Conservation (phyloP, 2,888 invertebrate species). For the Cephus rjabovi region DNA sequence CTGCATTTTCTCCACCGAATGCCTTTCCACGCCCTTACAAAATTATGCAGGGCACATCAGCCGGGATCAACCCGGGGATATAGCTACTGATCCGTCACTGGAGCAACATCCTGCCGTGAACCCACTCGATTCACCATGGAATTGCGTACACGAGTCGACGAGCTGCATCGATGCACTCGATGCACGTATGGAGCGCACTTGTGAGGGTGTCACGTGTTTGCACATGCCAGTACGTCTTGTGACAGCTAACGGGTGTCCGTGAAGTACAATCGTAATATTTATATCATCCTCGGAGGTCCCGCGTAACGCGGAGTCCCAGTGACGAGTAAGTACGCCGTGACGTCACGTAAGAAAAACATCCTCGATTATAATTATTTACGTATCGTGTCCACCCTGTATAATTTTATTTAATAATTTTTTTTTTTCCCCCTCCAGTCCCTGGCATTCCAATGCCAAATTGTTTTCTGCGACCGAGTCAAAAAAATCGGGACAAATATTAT, state of each 20-base stretch:
- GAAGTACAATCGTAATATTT: not conserved
- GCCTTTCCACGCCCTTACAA: not conserved
- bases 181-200: not conserved
- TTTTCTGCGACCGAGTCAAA: not conserved
- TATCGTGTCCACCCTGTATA: not conserved
- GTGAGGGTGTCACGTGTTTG: not conserved
- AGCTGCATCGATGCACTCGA: constrained; percentile 58
- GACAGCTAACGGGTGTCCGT: not conserved
- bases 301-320: not conserved
- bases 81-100: constrained; percentile 44
- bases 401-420: not conserved
- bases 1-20: no score
- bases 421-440: not conserved
- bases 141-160: constrained; percentile 56
- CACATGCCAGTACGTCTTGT: not conserved
- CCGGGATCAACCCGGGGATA: not conserved
- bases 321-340: not conserved
- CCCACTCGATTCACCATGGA: constrained; percentile 48
- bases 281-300: not conserved
- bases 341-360: not conserved
- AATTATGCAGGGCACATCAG: not conserved
- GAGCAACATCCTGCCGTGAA: constrained; percentile 62
- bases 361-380: not conserved
- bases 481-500: not conserved
- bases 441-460: not conserved